These are phyloP conservation scores for Orthonyx spaldingii DNA, from an alignment of 2,113 vertebrate species.

Conservation along the genomic window DNA sequence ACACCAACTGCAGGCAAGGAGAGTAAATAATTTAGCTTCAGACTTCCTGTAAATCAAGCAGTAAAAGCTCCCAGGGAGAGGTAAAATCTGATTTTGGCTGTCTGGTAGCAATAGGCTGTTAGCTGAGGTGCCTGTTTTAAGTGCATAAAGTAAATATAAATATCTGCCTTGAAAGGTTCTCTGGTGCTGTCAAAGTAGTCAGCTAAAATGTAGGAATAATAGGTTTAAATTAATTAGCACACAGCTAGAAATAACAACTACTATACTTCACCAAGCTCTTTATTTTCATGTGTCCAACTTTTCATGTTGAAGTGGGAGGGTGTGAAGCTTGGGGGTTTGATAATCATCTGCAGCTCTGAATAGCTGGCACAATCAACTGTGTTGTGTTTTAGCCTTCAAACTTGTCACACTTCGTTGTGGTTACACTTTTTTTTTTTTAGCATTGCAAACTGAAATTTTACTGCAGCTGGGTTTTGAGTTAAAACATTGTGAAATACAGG, in stretches of 20 bases:
- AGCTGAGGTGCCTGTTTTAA: not conserved
- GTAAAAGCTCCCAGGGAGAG: not conserved
- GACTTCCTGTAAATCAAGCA: not conserved
- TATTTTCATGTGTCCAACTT: not conserved
- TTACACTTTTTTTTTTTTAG: conserved; percentile 28
- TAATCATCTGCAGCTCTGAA: conserved; percentile 17
- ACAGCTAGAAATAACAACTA: not conserved
- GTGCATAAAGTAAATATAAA: not conserved
- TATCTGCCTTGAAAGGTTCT: not conserved
- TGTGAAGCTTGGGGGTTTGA: not conserved
- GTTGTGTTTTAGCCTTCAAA: conserved; percentile 55
- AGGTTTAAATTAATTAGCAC: not conserved
- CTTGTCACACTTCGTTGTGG: not conserved
- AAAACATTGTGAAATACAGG: conserved; percentile 70
- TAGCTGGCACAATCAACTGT: conserved; percentile 17
- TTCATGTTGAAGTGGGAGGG: not conserved
- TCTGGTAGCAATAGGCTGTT: not conserved
- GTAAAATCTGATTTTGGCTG: not conserved
- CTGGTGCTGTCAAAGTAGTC: not conserved
- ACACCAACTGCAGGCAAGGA: not conserved
- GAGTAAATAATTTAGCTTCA: not conserved
- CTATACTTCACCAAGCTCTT: not conserved
- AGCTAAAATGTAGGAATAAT: not conserved
- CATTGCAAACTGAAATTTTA: conserved; percentile 41
- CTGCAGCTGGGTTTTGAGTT: conserved; percentile 66